Conservation (phyloP, 92 coral and sea anemone species). For the Ricordea florida region DNA sequence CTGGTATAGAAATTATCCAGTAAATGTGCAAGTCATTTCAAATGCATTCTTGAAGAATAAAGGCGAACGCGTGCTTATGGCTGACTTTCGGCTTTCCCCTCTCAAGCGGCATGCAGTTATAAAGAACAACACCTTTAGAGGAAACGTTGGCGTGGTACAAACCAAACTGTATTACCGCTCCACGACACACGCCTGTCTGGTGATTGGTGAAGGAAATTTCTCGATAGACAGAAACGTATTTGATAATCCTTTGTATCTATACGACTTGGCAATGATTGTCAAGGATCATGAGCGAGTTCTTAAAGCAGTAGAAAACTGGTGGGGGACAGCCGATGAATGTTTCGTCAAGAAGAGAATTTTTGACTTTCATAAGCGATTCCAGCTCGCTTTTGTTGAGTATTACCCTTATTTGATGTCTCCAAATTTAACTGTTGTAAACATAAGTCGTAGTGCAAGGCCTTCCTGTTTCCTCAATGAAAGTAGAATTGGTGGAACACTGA, state of each 20-base stretch:
- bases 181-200: conserved; percentile 14
- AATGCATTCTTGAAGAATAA: conserved; percentile 7
- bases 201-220: neutral
- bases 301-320: conserved; percentile 56
- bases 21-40: neutral
- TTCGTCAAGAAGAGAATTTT: conserved; percentile 24
- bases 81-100: neutral
- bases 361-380: conserved; percentile 18
- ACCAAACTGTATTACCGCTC: neutral
- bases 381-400: conserved; percentile 17
- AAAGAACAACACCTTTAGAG: conserved; percentile 8
- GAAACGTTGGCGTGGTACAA: neutral
- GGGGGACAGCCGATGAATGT: conserved; percentile 53
- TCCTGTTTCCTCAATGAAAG: conserved; percentile 8
- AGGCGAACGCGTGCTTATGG: neutral
- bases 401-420: conserved; percentile 37
- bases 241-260: conserved; percentile 36
- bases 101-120: neutral
- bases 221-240: conserved; percentile 12
- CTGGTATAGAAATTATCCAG: neutral
- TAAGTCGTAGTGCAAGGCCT: neutral
- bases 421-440: neutral
- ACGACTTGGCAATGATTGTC: conserved; percentile 8
- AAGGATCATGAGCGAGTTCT: neutral
- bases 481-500: conserved; percentile 34